Base-by-base conservation (phyloP, 1,140 invertebrate species). In the Orussus abietinus region DNA sequence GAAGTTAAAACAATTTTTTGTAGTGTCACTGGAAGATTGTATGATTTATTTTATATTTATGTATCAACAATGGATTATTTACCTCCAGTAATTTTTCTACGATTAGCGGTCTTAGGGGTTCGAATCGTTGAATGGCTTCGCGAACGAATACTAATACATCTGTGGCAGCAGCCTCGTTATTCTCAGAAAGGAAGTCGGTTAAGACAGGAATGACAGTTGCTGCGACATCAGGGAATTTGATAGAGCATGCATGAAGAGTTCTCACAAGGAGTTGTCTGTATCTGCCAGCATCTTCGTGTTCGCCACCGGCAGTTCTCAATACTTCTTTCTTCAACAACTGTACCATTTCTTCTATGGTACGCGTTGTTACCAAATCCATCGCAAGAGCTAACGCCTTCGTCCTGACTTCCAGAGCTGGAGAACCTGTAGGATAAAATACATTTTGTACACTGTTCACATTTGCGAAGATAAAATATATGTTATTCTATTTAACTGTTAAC, bases 211-310 rank as follows among this genome's bases (percentile, higher is more conserved):
- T 94, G 32, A 98, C 92, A 39, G 85, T 85, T 33, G 80, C 80
- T 12, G 95, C 94, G 36, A 98, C 93, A 72, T 99, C 96, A 2
- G 96, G 95, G 75, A 99, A 99, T 78, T 94, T 97, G 48, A 98
- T 92, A 40, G 90, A 93, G 61, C 93, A 96, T 9, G 88, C 80
- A 74, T 99, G 96, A 39, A 99, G 69, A 5, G 95, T 98, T 42
- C 92, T 79, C 18, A 99, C 96, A 10, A 99, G 76, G 30, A 98
- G 77, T 72, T 98, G 96, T 1, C 95, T 78, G 66, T 99, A 99
- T 73, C 92, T 95, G 18, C 90, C 92, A 19, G 91, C 89, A 63
- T 98, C 90, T 70, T 97, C 96, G 62, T 96, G 91, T 65, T 96
- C 93, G 3, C 88, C 83, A 56, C 90, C 89, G 57, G 90, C 82